A percentile compares a stretch with the other conserved stretches of the same genome.
Conservation (phyloP, 2,797 vertebrate species). For the Anguilla marmorata region DNA sequence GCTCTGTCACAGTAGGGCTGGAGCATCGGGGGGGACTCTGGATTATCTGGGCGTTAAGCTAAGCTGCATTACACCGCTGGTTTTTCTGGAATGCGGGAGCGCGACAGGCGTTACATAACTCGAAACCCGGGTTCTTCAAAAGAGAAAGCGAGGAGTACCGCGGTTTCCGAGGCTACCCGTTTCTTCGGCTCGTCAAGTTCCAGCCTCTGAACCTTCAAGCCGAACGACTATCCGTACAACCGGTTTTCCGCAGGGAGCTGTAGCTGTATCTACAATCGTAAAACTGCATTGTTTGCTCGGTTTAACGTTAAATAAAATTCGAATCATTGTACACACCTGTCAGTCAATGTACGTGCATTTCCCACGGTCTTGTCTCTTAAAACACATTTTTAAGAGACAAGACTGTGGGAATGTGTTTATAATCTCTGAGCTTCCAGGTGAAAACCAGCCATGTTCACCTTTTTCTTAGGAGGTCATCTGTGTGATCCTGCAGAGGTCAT, state of each 20-base stretch:
- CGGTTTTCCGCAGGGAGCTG: neutral
- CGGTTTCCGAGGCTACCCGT: constrained; percentile 35
- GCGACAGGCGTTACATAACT: constrained; percentile 62
- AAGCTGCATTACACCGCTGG: constrained; percentile 68
- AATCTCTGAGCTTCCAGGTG: neutral
- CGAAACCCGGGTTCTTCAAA: constrained; percentile 44
- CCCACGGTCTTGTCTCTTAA: neutral
- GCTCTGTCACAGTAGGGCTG: constrained; percentile 55
- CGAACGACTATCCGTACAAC: neutral
- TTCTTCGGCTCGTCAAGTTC: constrained; percentile 32
- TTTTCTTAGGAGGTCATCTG: neutral
- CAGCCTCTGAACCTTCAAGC: constrained; percentile 4
- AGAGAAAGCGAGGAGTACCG: constrained; percentile 43
- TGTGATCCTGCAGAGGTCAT: neutral
- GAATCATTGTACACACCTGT: neutral
- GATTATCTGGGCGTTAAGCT: constrained; percentile 75
- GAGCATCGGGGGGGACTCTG: constrained; percentile 58
- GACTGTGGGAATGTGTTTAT: neutral
- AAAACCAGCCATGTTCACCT: neutral
- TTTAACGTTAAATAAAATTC: neutral
- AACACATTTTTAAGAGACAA: neutral
- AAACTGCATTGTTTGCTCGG: neutral
- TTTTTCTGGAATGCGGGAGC: constrained; percentile 56
- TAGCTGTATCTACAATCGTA: neutral
- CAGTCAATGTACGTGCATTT: neutral